Evolutionary conservation across 2,888 invertebrate species (phyloP), one percentile per base, ranked within the genome.

Genomic region (Melolontha melolontha): DNA sequence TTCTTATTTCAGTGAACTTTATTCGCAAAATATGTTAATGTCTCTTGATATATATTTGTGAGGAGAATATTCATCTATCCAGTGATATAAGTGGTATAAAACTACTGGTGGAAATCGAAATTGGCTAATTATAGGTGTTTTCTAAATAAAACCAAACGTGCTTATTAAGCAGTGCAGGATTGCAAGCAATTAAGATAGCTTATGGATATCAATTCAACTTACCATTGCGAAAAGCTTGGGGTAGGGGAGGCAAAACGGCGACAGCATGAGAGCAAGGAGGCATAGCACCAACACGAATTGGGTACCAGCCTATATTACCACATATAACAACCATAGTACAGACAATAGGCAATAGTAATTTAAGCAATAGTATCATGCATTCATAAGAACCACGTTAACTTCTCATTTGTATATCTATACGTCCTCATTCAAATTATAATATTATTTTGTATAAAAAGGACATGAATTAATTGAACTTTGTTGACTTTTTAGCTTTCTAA

Each of bases 211-310:
- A 44, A 14, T 14, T 44, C 14, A 44, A 80, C 81, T 81, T 81
- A 82, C 81, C 81, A 75, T 78, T 81, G 78, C 82, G 82, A 73
- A 83, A 83, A 83, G 82, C 82, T 76, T 82, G 81, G 76, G 84
- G 85, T 77, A 86, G 83, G 73, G 88, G 87, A 81, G 88, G 88
- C 83, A 88, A 85, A 78, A 88, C 88, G 83, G 87, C 87, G 82
- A 88, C 87, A 83, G 87, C 87, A 80, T 85, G 86, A 77, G 86
- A 85, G 79, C 85, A 86, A 78, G 81, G 85, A 79, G 85, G 81
- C 78, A 82, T 81, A 82, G 78, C 78, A 79, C 82, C 82, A 76
- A 79, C 77, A 75, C 77, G 79, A 64, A 67, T 55, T 73, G 82
- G 77, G 79, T 78, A 82, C 82, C 83, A 83, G 79, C 81, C 82